Evolutionary conservation across 1,140 invertebrate species (phyloP), one percentile per base, ranked within the genome.

Genomic region (Drosophila kanapiae): DNA sequence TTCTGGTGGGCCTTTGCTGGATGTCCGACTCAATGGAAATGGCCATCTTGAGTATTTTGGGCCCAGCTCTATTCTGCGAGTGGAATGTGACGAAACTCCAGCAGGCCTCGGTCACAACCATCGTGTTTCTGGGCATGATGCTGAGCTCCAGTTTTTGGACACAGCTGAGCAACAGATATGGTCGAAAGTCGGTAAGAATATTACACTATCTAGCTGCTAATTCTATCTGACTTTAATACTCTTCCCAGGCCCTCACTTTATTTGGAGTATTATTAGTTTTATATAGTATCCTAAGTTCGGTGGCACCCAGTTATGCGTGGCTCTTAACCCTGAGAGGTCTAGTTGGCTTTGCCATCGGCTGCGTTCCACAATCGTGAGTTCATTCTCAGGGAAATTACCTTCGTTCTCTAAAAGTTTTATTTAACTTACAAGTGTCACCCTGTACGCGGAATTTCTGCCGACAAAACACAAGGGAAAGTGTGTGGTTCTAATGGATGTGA

Each of bases 21-120:
- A 99, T 99, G 98, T 97, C 98, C 33, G 98, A 99, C 93, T 98
- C 97, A 43, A 99, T 99, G 98, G 98, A 99, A 94, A 99, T 99
- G 97, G 99, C 98, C 91, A 98, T 99, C 88, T 93, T 99, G 8
- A 97, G 97, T 80, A 98, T 99, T 77, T 93, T 99, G 14, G 97
- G 97, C 49, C 98, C 98, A 49, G 97, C 98, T 1, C 93, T 99
- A 18, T 97, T 98, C 92, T 99, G 98, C 93, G 96, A 97, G 93
- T 99, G 98, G 98, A 95, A 96, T 86, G 97, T 99, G 75, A 95
- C 96, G 74, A 98, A 97, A 85, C 95, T 95, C 78, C 95, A 95
- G 82, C 95, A 95, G 93, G 95, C 95, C 42, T 82, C 95, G 23
- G 95, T 95, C 33, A 95, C 95, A 57, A 95, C 95, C n/a, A 95